Evolutionary conservation across 2,888 invertebrate genomes (phyloP), one percentile per base, ranked within the genome.

Genomic region (Tetheella fluctuosa): DNA sequence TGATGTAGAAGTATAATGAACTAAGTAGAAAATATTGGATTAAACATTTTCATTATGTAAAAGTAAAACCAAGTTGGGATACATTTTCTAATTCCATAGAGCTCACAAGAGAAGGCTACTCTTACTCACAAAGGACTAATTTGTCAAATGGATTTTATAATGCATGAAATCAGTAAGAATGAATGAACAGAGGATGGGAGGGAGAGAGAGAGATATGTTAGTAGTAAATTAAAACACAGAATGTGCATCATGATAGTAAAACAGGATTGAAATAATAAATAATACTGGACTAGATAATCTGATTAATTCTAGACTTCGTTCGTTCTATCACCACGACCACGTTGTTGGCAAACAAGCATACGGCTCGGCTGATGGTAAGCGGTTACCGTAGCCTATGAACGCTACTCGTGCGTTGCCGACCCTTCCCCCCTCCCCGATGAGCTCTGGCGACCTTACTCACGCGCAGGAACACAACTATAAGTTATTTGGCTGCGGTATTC

Each of bases 101-200:
- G n/a, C 13, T 13, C 30, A 2, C 30, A 30, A 34, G 13, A 13
- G 13, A 7, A 1, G 12, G n/a, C 12, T 30, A 10, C 48, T 20
- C 48, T 7, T 30, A 10, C 48, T 20, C 48, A n/a, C 54, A 54
- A 54, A 54, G 30, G 54, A 54, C 54, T 54, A 28, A 54, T 54
- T 54, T 54, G 54, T 28, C 2, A 54, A 54, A 30, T 25, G 28
- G 54, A 17, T 54, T 30, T 30, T 30, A 54, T 28, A 28, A 28
- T 20, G 20, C 20, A 54, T 54, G 30, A 54, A 54, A 23, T 20
- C 20, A 10, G 8, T 10, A 48, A 48, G 20, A 20, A n/a, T 20
- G 6, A 8, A 48, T 10, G 10, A 48, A n/a, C n/a, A n/a, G n/a
- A n/a, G n/a, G n/a, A n/a, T n/a, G n/a, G n/a, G n/a, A n/a, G n/a